A percentile compares a stretch with the other conserved stretches of the same genome.
Conservation (phyloP, 2,113 vertebrate genomes). For the Rhodinocichla rosea region DNA sequence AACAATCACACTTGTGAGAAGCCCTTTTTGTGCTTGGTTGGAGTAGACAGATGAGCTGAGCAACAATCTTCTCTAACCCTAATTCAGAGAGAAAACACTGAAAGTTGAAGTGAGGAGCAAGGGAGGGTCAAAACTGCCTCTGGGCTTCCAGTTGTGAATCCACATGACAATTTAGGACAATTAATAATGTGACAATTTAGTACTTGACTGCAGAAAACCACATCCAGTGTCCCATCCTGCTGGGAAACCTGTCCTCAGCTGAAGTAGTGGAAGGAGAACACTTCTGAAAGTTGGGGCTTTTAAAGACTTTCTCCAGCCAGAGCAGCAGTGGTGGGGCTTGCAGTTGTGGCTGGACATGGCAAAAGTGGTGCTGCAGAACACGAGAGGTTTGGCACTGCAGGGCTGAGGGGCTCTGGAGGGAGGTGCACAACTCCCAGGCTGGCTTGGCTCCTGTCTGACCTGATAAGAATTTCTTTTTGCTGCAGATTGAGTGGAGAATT, state of each 20-base stretch:
- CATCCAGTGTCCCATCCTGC: neutral
- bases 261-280: neutral
- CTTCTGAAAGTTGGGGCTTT: neutral
- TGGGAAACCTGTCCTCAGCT: neutral
- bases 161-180: neutral
- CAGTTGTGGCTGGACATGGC: neutral
- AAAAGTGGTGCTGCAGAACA: neutral
- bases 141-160: neutral
- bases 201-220: neutral
- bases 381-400: neutral
- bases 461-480: neutral
- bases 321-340: neutral
- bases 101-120: neutral
- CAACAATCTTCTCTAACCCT: neutral
- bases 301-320: neutral
- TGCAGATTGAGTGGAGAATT: neutral
- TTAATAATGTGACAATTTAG: too few species aligned
- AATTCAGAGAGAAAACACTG: neutral
- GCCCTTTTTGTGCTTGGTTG: neutral
- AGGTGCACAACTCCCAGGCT: neutral
- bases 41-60: neutral
- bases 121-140: neutral
- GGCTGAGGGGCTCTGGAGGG: neutral
- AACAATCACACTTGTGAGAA: neutral
- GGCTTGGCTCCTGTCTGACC: neutral